Evolutionary conservation across 1,140 invertebrate species (phyloP).

Genomic region (Heliconius nattereri): DNA sequence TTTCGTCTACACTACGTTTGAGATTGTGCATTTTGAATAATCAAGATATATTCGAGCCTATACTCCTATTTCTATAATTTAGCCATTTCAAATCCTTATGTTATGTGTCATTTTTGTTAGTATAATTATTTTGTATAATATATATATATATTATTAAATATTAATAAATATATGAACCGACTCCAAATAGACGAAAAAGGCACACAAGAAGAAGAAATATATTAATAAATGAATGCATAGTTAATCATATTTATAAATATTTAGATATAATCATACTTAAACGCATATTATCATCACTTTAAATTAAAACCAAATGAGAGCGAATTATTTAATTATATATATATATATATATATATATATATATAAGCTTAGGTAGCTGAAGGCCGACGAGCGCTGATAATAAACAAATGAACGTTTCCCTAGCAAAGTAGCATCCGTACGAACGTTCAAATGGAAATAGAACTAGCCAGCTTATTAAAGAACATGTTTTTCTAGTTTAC

Average conservation of each 20-base stretch:
- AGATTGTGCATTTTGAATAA: conserved; percentile 27
- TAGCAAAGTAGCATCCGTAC: conserved; percentile 25
- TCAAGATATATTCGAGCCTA: conserved; percentile 31
- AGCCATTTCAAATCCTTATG: not conserved
- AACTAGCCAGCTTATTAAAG: conserved; percentile 33
- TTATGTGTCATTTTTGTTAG: not conserved
- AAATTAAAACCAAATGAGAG: not conserved
- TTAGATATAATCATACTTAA: not conserved
- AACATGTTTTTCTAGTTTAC: conserved; percentile 33
- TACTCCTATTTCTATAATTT: conserved; percentile 19
- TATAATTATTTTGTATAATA: not conserved
- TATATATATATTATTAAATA: too few relatives aligned
- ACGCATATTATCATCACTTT: not conserved
- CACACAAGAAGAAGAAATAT: not conserved
- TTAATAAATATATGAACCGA: too few relatives aligned
- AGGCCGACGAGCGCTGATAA: conserved; percentile 26
- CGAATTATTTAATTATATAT: conserved; percentile 21
- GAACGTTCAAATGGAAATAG: conserved; percentile 32
- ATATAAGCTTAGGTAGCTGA: conserved; percentile 17
- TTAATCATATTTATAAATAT: not conserved
- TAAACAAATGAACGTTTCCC: conserved; percentile 27
- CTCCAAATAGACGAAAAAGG: too few relatives aligned
- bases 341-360: too few relatives aligned
- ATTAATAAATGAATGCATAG: not conserved
- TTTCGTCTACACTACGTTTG: conserved; percentile 15